Evolutionary conservation across 2,888 invertebrate genomes (phyloP).

Genomic region (Osmoderma eremita): DNA sequence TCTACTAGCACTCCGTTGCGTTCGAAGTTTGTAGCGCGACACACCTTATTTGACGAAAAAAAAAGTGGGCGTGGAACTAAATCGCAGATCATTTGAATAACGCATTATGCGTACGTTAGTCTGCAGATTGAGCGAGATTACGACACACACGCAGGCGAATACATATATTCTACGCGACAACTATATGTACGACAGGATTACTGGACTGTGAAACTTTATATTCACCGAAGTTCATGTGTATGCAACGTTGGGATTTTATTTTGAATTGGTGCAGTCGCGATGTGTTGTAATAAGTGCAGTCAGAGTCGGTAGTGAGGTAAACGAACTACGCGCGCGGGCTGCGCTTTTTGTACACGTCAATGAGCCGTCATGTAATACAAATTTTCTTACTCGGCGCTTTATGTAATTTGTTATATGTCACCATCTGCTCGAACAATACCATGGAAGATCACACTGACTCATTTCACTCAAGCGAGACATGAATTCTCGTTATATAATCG

Average conservation of each 20-base stretch:
- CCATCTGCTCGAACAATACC: conserved; percentile 9
- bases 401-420: conserved; percentile 2
- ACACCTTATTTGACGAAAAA: conserved; percentile 17
- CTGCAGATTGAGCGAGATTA: conserved; percentile 29
- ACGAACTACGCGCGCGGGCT: too few relatives aligned
- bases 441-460: neutral
- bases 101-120: conserved; percentile 32
- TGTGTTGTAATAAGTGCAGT: conserved; percentile 29
- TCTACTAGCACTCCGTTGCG: conserved; percentile 40
- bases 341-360: too few relatives aligned
- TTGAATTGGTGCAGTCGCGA: conserved; percentile 31
- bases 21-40: conserved; percentile 14
- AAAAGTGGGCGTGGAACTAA: conserved; percentile 31
- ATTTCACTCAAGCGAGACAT: neutral
- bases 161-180: neutral
- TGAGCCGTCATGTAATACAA: neutral
- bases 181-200: neutral
- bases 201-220: conserved; percentile 15
- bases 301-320: too few relatives aligned
- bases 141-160: neutral
- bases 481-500: too few relatives aligned
- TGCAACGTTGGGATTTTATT: conserved; percentile 21
- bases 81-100: conserved; percentile 29
- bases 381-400: conserved; percentile 11
- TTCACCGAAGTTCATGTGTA: neutral